Percentiles rank a stretch among this genome's conserved stretches.
Evolutionary conservation across 2,888 invertebrate genomes (phyloP).

Genomic region (Nephrocerus scutellatus): DNA sequence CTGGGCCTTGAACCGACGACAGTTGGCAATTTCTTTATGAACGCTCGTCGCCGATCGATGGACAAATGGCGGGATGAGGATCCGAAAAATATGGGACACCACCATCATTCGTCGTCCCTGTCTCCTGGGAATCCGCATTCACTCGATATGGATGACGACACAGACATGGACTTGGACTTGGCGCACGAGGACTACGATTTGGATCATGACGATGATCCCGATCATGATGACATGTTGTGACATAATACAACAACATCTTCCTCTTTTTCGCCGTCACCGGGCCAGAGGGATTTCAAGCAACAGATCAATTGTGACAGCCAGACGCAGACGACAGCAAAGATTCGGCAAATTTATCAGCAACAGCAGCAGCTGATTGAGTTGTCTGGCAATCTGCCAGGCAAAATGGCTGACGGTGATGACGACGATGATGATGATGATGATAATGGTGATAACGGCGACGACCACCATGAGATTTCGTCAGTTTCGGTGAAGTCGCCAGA

Average conservation of each 20-base stretch:
- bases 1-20: conserved; percentile 95
- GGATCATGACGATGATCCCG: conserved; percentile 29
- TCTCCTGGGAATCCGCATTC: conserved; percentile 36
- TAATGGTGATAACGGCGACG: conserved; percentile 9
- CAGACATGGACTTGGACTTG: conserved; percentile 42
- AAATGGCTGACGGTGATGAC: conserved; percentile 19
- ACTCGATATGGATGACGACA: conserved; percentile 40
- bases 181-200: conserved; percentile 43
- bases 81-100: conserved; percentile 28
- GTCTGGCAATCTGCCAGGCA: background rate
- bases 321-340: background rate
- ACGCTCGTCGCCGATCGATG: conserved; percentile 94
- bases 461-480: conserved; percentile 8
- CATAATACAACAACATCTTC: conserved; percentile 24
- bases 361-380: background rate
- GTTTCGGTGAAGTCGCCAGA: no score
- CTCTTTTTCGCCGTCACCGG: conserved; percentile 17
- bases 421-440: conserved; percentile 19
- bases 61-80: conserved; percentile 98
- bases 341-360: background rate
- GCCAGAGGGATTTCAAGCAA: conserved; percentile 12
- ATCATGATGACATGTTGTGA: conserved; percentile 32
- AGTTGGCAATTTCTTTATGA: conserved; percentile 99
- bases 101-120: conserved; percentile 24
- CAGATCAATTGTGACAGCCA: conserved; percentile 18